Evolutionary conservation across 2,113 vertebrate species (phyloP).

Genomic region (Nycticebus coucang): DNA sequence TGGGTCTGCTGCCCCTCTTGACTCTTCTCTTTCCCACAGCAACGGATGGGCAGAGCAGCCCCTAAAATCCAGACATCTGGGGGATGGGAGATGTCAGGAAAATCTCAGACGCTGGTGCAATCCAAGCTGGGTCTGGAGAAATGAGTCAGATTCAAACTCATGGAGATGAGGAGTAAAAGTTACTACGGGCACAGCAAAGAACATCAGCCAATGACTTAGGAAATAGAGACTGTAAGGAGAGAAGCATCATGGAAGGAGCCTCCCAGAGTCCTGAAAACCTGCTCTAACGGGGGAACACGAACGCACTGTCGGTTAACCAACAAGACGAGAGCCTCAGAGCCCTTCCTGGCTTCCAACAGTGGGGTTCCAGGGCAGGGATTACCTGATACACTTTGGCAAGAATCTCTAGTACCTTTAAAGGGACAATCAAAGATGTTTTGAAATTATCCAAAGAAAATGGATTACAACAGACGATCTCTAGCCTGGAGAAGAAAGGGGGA

Average conservation of each 20-base stretch:
- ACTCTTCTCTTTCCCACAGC: not conserved
- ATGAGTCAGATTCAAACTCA: not conserved
- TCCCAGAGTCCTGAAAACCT: not conserved
- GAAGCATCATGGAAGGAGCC: not conserved
- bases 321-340: not conserved
- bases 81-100: not conserved
- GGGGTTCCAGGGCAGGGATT: not conserved
- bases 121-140: not conserved
- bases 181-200: not conserved
- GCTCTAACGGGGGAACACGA: fast-evolving
- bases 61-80: not conserved
- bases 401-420: not conserved
- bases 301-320: fast-evolving
- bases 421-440: not conserved
- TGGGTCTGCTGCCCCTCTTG: not conserved
- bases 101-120: not conserved
- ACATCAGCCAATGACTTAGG: not conserved
- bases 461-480: not conserved
- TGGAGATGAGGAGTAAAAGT: not conserved
- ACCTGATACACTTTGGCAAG: not conserved
- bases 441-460: not conserved
- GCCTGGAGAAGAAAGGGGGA: not conserved
- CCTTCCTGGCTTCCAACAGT: not conserved
- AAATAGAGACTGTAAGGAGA: not conserved
- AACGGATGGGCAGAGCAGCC: not conserved